Conservation (phyloP, 2,113 vertebrate genomes). For the Antechinus stuartii region DNA sequence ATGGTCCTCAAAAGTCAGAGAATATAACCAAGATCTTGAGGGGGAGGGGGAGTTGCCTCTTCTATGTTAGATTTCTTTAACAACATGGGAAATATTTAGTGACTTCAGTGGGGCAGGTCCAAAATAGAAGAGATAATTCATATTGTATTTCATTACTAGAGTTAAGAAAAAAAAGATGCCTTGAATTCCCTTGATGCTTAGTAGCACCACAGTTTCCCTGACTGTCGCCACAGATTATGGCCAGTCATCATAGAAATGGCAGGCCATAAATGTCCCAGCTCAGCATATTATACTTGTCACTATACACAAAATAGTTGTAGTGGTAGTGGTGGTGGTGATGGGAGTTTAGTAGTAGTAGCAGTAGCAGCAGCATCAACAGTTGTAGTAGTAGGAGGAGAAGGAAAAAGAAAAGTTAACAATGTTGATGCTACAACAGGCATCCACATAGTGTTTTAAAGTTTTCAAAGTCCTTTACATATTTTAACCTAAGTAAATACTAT, state of each 20-base stretch:
- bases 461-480: neutral
- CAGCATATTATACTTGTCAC: neutral
- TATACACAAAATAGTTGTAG: neutral
- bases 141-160: neutral
- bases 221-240: neutral
- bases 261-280: neutral
- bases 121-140: neutral
- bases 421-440: neutral
- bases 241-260: neutral
- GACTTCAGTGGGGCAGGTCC: neutral
- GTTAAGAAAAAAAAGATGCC: neutral
- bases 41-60: neutral
- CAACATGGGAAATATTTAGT: neutral
- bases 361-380: too few species aligned
- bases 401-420: neutral
- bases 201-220: neutral
- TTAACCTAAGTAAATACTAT: neutral
- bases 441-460: neutral
- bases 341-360: too few species aligned
- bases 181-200: neutral
- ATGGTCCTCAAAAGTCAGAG: neutral
- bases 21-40: neutral
- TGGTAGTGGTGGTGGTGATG: too few species aligned
- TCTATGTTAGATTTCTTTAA: neutral
- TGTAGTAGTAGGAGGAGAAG: too few species aligned